Evolutionary conservation across 2,797 vertebrate species (phyloP).

Genomic region (Melopsittacus undulatus): DNA sequence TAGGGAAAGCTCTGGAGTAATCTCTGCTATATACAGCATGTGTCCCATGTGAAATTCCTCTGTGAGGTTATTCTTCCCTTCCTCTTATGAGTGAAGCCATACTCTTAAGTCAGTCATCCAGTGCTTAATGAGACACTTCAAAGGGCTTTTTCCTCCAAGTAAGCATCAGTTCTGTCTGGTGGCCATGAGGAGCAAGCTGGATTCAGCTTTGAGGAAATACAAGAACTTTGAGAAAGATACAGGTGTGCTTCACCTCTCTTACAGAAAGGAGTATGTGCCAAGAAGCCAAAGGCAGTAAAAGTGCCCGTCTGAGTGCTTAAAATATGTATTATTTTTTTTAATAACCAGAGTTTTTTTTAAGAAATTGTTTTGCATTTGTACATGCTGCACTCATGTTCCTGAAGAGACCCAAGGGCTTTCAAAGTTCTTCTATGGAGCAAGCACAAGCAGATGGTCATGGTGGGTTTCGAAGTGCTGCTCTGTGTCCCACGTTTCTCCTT

Average conservation of each 20-base stretch:
- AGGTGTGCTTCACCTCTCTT: not conserved
- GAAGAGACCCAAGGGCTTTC: not conserved
- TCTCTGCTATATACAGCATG: not conserved
- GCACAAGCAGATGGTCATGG: not conserved
- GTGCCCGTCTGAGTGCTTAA: not conserved
- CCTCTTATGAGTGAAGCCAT: not conserved
- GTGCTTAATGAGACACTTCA: not conserved
- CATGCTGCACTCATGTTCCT: rapidly evolving
- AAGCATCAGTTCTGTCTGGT: not conserved
- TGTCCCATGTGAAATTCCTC: not conserved
- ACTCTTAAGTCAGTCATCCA: not conserved
- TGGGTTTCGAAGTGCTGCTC: not conserved
- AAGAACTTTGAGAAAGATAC: not conserved
- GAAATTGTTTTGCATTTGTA: not conserved
- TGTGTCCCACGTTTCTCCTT: not conserved
- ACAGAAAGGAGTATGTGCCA: not conserved
- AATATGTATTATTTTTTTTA: not conserved
- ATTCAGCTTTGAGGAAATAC: not conserved
- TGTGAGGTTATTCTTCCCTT: not conserved
- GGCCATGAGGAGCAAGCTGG: not conserved
- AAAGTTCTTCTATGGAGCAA: not conserved
- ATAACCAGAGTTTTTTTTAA: not conserved
- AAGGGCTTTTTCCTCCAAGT: not conserved
- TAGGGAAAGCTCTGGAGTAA: not conserved
- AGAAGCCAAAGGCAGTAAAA: not conserved